These are phyloP conservation scores for Chaetophractus vellerosus DNA, from an alignment of 2,797 vertebrate species.

Conservation along the genomic window DNA sequence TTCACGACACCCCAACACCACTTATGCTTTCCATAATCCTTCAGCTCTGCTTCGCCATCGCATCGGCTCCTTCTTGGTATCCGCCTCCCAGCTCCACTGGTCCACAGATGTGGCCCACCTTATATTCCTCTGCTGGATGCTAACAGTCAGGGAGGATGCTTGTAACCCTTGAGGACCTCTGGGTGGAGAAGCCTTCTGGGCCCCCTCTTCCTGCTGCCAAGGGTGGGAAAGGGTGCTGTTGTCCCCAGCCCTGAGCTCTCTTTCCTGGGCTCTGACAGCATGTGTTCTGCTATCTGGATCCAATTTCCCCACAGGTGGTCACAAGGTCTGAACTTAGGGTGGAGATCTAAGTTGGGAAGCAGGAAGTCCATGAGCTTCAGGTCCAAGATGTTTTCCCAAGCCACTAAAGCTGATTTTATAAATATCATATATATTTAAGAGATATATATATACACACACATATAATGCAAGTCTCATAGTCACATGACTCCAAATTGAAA, in stretches of 20 bases:
- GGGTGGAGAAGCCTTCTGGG: neutral
- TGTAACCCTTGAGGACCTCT: neutral
- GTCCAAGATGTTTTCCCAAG: neutral
- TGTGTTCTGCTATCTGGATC: neutral
- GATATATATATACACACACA: accelerated
- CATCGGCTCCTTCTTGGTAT: neutral
- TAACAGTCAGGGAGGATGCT: neutral
- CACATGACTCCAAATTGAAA: neutral
- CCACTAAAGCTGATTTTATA: neutral
- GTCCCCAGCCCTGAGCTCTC: neutral
- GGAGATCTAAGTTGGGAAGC: neutral
- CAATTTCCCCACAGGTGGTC: neutral
- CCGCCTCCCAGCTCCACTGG: neutral
- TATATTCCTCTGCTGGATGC: too few species aligned
- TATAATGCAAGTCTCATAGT: neutral
- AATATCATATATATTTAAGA: neutral
- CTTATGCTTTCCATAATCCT: neutral
- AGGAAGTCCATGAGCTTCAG: neutral
- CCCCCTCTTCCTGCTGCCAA: neutral
- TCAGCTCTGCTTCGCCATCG: neutral
- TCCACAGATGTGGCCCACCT: neutral
- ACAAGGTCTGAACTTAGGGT: neutral
- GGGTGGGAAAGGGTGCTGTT: neutral
- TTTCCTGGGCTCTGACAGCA: neutral
- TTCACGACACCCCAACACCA: neutral